Evolutionary conservation across 92 coral and sea anemone genomes (phyloP).

Genomic region (Bergia sp.): DNA sequence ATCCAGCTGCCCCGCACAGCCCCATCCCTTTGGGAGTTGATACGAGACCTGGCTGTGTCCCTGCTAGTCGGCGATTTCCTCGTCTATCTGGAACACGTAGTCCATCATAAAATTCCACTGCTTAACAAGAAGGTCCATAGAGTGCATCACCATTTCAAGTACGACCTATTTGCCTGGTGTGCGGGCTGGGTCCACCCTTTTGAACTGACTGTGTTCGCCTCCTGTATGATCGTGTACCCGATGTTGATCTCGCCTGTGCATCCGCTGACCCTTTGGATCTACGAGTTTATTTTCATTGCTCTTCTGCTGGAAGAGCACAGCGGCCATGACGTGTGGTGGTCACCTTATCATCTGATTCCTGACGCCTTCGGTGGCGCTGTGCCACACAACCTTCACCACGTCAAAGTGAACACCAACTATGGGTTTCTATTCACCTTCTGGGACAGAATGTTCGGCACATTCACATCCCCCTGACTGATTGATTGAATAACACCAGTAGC

Average conservation of each 20-base stretch:
- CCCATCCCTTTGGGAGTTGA: slow-evolving; percentile 34
- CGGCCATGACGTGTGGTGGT: slow-evolving; percentile 44
- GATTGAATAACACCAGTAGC: too few species aligned
- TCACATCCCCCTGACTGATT: slow-evolving; percentile 9
- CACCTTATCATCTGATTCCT: slow-evolving; percentile 34
- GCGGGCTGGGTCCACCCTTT: slow-evolving; percentile 44
- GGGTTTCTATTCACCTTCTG: slow-evolving; percentile 34
- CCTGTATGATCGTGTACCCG: slow-evolving; percentile 40
- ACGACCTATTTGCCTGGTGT: slow-evolving; percentile 28
- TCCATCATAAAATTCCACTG: slow-evolving; percentile 39
- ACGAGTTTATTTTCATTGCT: slow-evolving; percentile 27
- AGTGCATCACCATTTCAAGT: slow-evolving; percentile 37
- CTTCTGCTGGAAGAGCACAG: slow-evolving; percentile 32
- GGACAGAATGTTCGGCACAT: slow-evolving; percentile 43
- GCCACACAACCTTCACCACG: slow-evolving; percentile 34
- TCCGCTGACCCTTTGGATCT: slow-evolving; percentile 34
- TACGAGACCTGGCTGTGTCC: slow-evolving; percentile 1
- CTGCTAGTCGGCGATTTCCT: slow-evolving; percentile 37
- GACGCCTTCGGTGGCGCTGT: slow-evolving; percentile 40
- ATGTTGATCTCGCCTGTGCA: slow-evolving; percentile 24
- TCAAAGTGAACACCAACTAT: slow-evolving; percentile 26
- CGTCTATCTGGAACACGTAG: slow-evolving; percentile 32
- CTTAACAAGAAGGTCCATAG: slow-evolving; percentile 22
- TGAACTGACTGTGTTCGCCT: slow-evolving; percentile 35
- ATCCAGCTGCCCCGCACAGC: slow-evolving; percentile 28